Base-by-base conservation (phyloP, 2,888 invertebrate species). In the Tenthredo notha region DNA sequence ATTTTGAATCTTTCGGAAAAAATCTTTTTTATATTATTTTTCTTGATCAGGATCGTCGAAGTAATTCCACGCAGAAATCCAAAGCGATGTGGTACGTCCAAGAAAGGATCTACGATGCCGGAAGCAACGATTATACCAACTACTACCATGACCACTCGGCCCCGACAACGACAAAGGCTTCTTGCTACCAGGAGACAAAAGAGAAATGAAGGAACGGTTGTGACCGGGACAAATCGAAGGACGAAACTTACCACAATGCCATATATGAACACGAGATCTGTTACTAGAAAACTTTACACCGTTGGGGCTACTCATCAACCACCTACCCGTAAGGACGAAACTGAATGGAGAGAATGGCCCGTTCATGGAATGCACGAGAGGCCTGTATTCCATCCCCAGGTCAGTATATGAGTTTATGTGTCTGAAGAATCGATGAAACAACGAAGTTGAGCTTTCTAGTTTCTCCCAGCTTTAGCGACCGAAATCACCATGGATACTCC, bases 301-400 rank as follows among this genome's bases (percentile, higher is more conserved):
- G 90, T 92, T 1, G 93, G 92, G 3, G 92, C 93, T 6, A 92
- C 91, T 33, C 90, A 92, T 85, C 91, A 92, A 18, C 89, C 92
- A 2, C 92, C 93, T 0, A 91, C 90, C 0, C 80, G 87, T 33
- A 84, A 86, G 18, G 92, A 93, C 72, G 89, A 89, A 70, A 88
- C 85, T 21, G 90, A 92, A 84, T 92, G 92, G 91, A 92, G 90
- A 65, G 90, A 92, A 33, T 93, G 93, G 93, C 93, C 93, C 0
- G 90, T 87, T 3, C 92, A 93, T 86, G 93, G 93, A 67, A 93
- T 93, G 93, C 91, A 93, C 78, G 93, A 93, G 84, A 88, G 93
- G 58, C 93, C 93, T 0, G 88, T 92, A 40, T 93, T 89, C 83
- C 92, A 93, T 89, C 90, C 91, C 0, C 90, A 91, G 87, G 92